Base-by-base conservation (phyloP, 2,113 vertebrate species). In the Callaeas wilsoni region DNA sequence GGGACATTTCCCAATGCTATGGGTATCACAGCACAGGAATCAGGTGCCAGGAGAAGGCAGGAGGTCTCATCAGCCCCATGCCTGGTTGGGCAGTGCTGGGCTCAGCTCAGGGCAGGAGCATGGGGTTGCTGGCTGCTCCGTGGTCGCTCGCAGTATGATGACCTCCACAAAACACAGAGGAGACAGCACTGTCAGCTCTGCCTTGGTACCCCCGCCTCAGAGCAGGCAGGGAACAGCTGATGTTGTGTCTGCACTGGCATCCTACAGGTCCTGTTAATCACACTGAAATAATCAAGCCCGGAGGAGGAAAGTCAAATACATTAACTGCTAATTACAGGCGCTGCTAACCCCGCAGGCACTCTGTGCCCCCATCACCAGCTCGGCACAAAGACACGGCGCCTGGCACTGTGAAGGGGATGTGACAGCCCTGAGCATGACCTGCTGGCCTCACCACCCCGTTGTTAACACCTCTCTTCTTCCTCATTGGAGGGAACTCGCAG, bases 401-500 rank as follows among this genome's bases (percentile, higher is more conserved):
- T 81, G 78, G 27, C 69, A 55, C 33, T 15, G 10, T 15, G 42
- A 57, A 52, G 16, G 18, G n/a, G 16, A 29, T n/a, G 44, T 89
- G 77, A 52, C 56, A 93, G 49, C 42, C 42, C 42, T 5, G 32
- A 63, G 26, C 1, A 0, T 5, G 16, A 32, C 41, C 26, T 37
- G 60, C 30, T 2, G 4, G 33, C 68, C 59, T 52, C n/a, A 8
- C 19, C 39, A 33, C 2, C 18, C 12, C 17, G 3, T 7, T 44
- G 19, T 32, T 53, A 37, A 29, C n/a, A 13, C 16, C 52, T 35
- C 7, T 65, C 55, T 52, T 60, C 57, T 25, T 89, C 52, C 81
- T 84, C 14, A 2, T 6, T 22, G 0, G 0, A 50, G 44, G 29
- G 15, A 47, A 27, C 55, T 77, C 0, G 0, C 9, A 50, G 25